Evolutionary conservation across 2,888 invertebrate genomes (phyloP), one percentile per base, ranked within the genome.

Genomic region (Mythimna loreyi): DNA sequence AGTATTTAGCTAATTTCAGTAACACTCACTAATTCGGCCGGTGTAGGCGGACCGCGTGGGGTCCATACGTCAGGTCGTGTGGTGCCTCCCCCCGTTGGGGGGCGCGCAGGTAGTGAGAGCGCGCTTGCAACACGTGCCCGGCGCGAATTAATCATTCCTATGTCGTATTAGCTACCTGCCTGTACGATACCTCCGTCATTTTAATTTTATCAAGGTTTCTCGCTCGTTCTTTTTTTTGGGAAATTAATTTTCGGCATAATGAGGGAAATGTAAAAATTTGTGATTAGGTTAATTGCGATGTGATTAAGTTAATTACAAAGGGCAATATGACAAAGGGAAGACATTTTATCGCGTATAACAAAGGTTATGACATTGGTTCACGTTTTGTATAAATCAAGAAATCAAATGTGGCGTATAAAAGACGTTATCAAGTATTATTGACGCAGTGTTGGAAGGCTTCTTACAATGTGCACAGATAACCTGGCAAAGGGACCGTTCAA

Each of bases 141-240:
- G 65, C 76, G 64, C 67, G 75, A 83, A 85, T 85, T 80, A 83
- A 82, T 85, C 86, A 84, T 79, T 83, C 82, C 67, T 60, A 75
- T 74, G 84, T 83, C 85, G 85, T 83, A 84, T 84, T 84, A 83
- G 72, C 77, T 72, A 80, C 79, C 82, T 81, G 79, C 50, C 67
- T n/a, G 64, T 30, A 63, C 67, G 81, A 83, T 83, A 81, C 73
- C 81, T 71, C 67, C 72, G 72, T 62, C 69, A 72, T 76, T 82
- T 82, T 82, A 83, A 82, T 81, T 81, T 78, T 71, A 83, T 71
- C 55, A 83, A 74, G 68, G 59, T 7, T 23, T 43, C 25, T 30
- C 53, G 61, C 52, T 69, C 43, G n/a, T n/a, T n/a, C 43, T 8
- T 59, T 72, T 78, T 82, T 73, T 73, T 67, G 36, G 25, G 60